phyloP scores from a whole-genome alignment of 2,113 vertebrate genomes.

The Sprattus sprattus region DNA sequence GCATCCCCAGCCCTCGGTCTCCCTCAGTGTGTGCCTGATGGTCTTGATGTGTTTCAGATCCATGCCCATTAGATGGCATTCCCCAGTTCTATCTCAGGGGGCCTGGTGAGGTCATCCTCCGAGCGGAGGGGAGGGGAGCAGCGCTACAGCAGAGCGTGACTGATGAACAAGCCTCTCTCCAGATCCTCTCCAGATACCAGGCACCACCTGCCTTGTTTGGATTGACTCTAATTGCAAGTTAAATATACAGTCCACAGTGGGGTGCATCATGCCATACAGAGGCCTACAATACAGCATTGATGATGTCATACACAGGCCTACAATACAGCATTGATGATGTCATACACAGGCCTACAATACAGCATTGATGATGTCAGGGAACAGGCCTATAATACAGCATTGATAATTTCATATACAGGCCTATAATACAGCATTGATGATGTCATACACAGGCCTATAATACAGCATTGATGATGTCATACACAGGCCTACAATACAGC shows the following conservation, averaged over 20 bases:
- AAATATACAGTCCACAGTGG: not conserved
- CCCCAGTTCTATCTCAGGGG: not conserved
- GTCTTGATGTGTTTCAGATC: not conserved
- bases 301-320: too few species aligned
- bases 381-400: too few species aligned
- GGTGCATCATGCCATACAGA: not conserved
- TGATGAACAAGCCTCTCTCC: not conserved
- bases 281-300: too few species aligned
- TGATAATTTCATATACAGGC: too few species aligned
- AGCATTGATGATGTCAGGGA: too few species aligned
- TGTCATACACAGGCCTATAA: too few species aligned
- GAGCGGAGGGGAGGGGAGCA: not conserved
- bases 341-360: too few species aligned
- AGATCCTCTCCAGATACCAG: not conserved
- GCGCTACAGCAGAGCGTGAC: not conserved
- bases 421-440: too few species aligned
- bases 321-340: too few species aligned
- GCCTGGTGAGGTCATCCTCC: not conserved
- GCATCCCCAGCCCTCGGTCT: not conserved
- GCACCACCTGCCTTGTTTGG: not conserved
- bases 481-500: too few species aligned
- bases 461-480: too few species aligned
- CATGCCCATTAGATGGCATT: not conserved
- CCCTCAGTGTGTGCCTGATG: not conserved
- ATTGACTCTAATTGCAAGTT: not conserved